Evolutionary conservation across 2,797 vertebrate species (phyloP), one percentile per base, ranked within the genome.

Genomic region (Peromyscus nudipes): DNA sequence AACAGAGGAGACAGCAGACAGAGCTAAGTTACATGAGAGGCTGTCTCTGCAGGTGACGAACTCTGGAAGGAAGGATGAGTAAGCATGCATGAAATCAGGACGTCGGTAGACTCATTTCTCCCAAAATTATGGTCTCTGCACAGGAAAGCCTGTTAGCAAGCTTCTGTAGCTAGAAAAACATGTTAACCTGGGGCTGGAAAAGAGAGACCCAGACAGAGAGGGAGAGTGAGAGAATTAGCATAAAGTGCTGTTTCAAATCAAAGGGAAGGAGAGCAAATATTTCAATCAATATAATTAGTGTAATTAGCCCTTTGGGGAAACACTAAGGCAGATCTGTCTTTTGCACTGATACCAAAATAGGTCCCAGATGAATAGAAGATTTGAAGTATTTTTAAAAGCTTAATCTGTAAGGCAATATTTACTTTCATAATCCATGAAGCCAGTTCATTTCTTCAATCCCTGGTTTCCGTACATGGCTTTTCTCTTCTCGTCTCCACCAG

Each of bases 231-330:
- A 85, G 57, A 91, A 65, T 73, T 29, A 80, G 43, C 76, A 69
- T n/a, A 31, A 10, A 81, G 75, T 52, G 46, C 23, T 6, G n/a
- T 60, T 85, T 77, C 92, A 73, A n/a, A 73, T 73, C 71, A 43
- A 84, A 95, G 34, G 71, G 43, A 27, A 52, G 81, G 29, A 43
- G 62, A 69, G 71, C 37, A 21, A 31, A 77, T 69, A 55, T 77
- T 85, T 29, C 64, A 37, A 52, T 84, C 91, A 65, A 40, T 71
- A 69, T 87, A 80, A 92, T 96, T 64, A 90, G 93, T n/a, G 19
- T 77, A 94, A 88, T 94, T 71, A 82, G 90, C 86, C 96, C 12
- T 37, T 67, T 10, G 77, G 67, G 89, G 76, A 95, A 91, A 86
- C 34, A 60, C 8, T 29, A 73, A 79, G 87, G 88, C 86, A 57